A percentile compares a stretch with the other conserved stretches of the same genome.
Conservation (phyloP, 2,888 invertebrate species). For the Synergus itoensis region DNA sequence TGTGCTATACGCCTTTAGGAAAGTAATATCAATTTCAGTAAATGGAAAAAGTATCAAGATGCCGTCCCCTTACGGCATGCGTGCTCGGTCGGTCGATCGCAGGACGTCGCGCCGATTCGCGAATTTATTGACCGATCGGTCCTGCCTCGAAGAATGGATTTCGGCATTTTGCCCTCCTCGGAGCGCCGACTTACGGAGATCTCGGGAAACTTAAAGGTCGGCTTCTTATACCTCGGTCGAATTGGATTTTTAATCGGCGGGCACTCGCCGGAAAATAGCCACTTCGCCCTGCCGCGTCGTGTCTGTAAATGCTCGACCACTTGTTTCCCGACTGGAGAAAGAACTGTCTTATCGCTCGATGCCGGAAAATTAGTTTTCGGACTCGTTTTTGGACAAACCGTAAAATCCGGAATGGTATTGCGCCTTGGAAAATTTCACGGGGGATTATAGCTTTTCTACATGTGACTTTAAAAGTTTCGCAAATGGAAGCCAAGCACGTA, state of each 20-base stretch:
- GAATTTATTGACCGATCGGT: conserved; percentile 59
- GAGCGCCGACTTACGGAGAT: conserved; percentile 46
- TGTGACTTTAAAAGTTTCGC: neutral
- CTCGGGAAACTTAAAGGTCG: conserved; percentile 18
- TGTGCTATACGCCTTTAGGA: conserved; percentile 57
- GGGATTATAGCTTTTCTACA: conserved; percentile 1
- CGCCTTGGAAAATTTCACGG: neutral
- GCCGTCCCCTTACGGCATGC: conserved; percentile 55
- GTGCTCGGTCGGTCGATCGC: conserved; percentile 12
- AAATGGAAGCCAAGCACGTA: neutral
- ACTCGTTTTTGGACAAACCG: conserved; percentile 18
- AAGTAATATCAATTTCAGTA: conserved; percentile 75
- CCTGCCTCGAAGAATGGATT: conserved; percentile 48
- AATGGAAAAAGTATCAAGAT: conserved; percentile 74
- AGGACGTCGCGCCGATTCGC: conserved; percentile 53
- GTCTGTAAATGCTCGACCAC: conserved; percentile 73
- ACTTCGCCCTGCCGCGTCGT: conserved; percentile 72
- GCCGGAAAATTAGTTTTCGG: neutral
- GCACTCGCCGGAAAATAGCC: conserved; percentile 78
- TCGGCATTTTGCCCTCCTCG: conserved; percentile 39
- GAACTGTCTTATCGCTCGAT: conserved; percentile 39
- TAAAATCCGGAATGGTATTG: neutral
- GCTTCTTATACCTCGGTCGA: conserved; percentile 50
- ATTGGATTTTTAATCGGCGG: conserved; percentile 77
- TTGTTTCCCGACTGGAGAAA: conserved; percentile 60